These are phyloP conservation scores for Drosophila orena DNA, from an alignment of 1,140 invertebrate species.

Conservation along the genomic window DNA sequence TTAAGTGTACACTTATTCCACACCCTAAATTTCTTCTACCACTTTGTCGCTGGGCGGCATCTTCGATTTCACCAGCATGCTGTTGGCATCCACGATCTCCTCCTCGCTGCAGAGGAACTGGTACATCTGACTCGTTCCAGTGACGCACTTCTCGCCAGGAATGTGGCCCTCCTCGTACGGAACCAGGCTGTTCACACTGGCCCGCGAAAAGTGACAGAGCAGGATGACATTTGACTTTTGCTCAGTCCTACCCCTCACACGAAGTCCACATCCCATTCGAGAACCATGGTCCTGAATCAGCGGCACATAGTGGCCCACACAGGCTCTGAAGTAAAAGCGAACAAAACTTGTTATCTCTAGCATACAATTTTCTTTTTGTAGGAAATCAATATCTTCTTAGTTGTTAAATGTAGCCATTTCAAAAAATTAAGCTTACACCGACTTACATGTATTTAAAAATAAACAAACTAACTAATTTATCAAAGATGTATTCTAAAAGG, in stretches of 20 bases:
- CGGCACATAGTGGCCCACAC: conserved; percentile 52
- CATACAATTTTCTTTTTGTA: too few species aligned
- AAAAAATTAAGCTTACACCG: too few species aligned
- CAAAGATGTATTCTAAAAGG: too few species aligned
- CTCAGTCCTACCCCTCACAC: not conserved
- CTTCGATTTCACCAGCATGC: not conserved
- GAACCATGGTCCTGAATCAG: conserved; percentile 45
- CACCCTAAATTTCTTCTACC: not conserved
- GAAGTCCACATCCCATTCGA: conserved; percentile 45
- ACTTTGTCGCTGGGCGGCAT: not conserved
- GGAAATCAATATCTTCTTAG: too few species aligned
- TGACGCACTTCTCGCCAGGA: conserved; percentile 16
- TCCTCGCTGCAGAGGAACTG: conserved; percentile 19
- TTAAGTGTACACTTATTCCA: not conserved
- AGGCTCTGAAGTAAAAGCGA: too few species aligned
- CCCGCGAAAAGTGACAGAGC: conserved; percentile 53
- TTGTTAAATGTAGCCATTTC: too few species aligned
- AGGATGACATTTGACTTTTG: not conserved
- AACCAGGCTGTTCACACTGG: conserved; percentile 34
- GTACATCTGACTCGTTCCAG: conserved; percentile 13
- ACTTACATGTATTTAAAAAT: not conserved
- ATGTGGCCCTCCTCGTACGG: conserved; percentile 16
- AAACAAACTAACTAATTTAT: too few species aligned
- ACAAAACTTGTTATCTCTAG: too few species aligned
- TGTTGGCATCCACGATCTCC: conserved; percentile 37